Percentiles rank a stretch among this genome's conserved stretches.
phyloP scores from a whole-genome alignment of 2,888 invertebrate species.

The Thecophora atra region DNA sequence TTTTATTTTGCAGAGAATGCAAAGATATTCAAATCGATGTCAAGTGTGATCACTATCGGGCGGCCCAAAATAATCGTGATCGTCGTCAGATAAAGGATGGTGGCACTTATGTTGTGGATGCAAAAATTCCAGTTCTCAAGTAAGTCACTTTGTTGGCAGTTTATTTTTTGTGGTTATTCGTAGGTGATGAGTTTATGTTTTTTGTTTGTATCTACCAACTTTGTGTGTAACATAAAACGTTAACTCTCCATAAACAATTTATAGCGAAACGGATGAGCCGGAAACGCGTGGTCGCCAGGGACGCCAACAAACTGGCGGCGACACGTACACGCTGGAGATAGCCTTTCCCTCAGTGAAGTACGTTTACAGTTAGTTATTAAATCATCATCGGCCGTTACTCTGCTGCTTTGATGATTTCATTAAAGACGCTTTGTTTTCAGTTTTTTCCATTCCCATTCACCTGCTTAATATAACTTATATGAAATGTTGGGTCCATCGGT shows the following conservation, averaged over 20 bases:
- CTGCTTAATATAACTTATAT: neutral
- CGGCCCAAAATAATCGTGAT: conserved; percentile 69
- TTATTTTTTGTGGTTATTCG: conserved; percentile 3
- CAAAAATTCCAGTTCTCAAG: conserved; percentile 86
- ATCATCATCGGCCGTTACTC: neutral
- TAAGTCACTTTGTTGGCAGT: conserved; percentile 69
- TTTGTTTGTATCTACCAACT: conserved; percentile 34
- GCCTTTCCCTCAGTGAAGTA: conserved; percentile 93
- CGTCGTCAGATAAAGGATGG: conserved; percentile 75
- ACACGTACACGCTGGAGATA: conserved; percentile 91
- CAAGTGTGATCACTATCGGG: conserved; percentile 83
- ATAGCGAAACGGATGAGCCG: conserved; percentile 55
- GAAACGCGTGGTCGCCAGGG: conserved; percentile 73
- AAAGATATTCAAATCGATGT: conserved; percentile 91
- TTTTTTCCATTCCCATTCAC: neutral
- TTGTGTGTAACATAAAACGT: conserved; percentile 39
- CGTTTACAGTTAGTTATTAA: conserved; percentile 64
- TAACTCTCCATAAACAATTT: conserved; percentile 49
- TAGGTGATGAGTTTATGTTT: conserved; percentile 18
- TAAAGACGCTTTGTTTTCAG: neutral
- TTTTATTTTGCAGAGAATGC: conserved; percentile 75
- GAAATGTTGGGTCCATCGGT: neutral
- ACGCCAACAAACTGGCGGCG: conserved; percentile 79
- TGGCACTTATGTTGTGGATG: conserved; percentile 83
- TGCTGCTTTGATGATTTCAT: neutral